Evolutionary conservation across 2,888 invertebrate species (phyloP), one percentile per base, ranked within the genome.

Genomic region (Rapana venosa): DNA sequence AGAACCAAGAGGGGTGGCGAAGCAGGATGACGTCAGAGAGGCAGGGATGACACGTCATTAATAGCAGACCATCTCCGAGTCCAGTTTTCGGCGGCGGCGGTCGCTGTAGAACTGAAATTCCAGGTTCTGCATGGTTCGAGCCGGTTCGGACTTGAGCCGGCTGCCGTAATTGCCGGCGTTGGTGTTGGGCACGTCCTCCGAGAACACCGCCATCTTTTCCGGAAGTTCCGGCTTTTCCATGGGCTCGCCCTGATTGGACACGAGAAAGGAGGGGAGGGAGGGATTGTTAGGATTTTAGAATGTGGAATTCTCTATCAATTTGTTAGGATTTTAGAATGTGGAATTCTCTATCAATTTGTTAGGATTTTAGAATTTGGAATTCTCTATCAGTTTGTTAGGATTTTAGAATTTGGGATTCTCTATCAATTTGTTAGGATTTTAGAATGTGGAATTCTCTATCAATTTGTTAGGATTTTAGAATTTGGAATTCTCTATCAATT

Each of bases 81-180:
- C 95, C 85, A 95, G 84, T 90, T 95, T 95, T 87, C 92, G 92
- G 87, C 94, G 92, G n/a, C 95, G 92, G n/a, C 94, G 92, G 11
- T 93, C 93, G 30, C 94, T 93, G 93, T 95, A 94, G 90, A 96
- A 96, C 89, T 94, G 91, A 90, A 92, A 94, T 92, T 96, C 95
- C 92, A 96, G 91, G 70, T 92, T 93, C 89, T 94, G 93, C 94
- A 96, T 95, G 8, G 92, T 90, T 35, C 92, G 88, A 13, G 95
- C 96, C 0, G 94, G 66, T 0, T 94, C 94, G 15, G 94, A 93
- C 26, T 91, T 93, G 47, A 95, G 93, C 32, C 94, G 91, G 87
- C 92, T 92, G 26, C 96, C 96, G 92, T 95, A 96, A 92, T 95
- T 95, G 77, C 95, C 96, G 13, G 96, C 93, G 90, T 95, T 95